Base-by-base conservation (phyloP, 1,140 invertebrate genomes). In the Brachionus calyciflorus region DNA sequence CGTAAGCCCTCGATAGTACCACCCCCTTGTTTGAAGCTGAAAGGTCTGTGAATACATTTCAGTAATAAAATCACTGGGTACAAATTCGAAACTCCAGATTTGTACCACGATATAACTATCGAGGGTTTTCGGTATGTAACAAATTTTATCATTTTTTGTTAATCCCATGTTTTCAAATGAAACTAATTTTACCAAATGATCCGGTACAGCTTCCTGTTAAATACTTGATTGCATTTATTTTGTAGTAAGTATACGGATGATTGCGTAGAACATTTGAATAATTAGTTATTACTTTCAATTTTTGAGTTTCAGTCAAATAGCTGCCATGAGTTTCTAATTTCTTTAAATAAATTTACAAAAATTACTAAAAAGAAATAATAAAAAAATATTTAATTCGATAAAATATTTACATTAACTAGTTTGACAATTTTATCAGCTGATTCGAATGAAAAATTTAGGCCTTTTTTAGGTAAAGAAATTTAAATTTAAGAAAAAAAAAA, bases 381-480 rank as follows among this genome's bases (percentile, higher is more conserved):
- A n/a, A n/a, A n/a, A n/a, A n/a, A n/a, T n/a, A 26, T 33, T 6
- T n/a, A 28, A 28, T 28, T 51, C 7, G 17, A 19, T 17, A 51
- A 51, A 12, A 21, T 55, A 55, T 30, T 60, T 60, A 37, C 55
- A 33, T 60, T 60, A 19, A 60, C 17, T 30, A n/a, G 12, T 37
- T 60, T 60, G 33, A 60, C 37, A 37, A 60, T 60, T 21, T 60
- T 60, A 37, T 60, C 55, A 19, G 30, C 55, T 60, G 55, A 33
- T 60, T 60, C 55, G 37, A 6, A 60, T 10, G 55, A 60, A 37
- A 60, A 60, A 60, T 60, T 60, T 1, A 60, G 1, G 19, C 37
- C 55, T 60, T 6, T 26, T 6, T 55, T 40, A 12, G 37, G 37
- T n/a, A 19, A 57, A 28, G n/a, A 57, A 30, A 5, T 33, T 60